Evolutionary conservation across 2,797 vertebrate species (phyloP).

Genomic region (Sebastes alutus): DNA sequence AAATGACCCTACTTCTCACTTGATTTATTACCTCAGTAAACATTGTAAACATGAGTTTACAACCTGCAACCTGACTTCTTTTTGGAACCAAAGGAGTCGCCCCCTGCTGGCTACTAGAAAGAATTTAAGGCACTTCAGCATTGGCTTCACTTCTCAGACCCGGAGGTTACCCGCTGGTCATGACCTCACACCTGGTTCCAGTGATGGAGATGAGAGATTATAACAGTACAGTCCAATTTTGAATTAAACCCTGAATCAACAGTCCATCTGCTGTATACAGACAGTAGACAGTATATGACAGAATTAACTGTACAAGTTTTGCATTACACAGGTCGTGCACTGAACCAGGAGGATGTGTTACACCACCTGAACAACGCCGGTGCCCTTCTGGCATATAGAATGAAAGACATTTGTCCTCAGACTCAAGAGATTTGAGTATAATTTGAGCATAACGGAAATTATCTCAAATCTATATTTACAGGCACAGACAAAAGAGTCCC

Average conservation of each 20-base stretch:
- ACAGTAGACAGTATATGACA: background rate
- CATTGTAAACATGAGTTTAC: background rate
- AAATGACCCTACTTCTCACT: background rate
- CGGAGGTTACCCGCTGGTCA: background rate
- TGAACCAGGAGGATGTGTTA: background rate
- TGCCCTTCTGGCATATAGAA: background rate
- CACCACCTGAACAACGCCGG: background rate
- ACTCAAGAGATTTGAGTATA: background rate
- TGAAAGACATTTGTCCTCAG: background rate
- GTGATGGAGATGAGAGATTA: background rate
- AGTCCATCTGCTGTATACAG: background rate
- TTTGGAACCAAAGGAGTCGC: rapidly evolving
- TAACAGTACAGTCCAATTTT: background rate
- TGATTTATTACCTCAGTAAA: background rate
- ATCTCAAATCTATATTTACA: background rate
- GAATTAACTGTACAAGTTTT: too few relatives aligned
- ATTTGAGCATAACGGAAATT: background rate
- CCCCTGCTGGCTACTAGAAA: too few relatives aligned
- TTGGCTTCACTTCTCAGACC: too few relatives aligned
- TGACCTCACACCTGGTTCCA: background rate
- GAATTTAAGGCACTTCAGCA: too few relatives aligned
- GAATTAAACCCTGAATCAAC: background rate
- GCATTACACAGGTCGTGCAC: background rate
- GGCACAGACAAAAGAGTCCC: background rate
- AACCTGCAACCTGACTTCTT: too few relatives aligned